Evolutionary conservation across 2,797 vertebrate species (phyloP).

Genomic region (Benthosema pterotum): DNA sequence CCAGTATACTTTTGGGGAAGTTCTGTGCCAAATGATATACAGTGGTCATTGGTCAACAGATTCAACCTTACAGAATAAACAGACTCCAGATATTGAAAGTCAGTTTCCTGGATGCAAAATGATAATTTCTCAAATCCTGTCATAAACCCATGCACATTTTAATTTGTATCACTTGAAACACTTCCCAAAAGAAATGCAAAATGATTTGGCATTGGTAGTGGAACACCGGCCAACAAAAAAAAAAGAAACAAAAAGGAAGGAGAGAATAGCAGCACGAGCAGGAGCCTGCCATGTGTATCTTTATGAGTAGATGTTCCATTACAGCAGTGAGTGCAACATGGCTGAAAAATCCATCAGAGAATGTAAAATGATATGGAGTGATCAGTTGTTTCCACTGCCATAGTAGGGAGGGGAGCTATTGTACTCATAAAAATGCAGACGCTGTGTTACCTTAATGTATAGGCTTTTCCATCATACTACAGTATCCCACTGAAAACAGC

Average conservation of each 20-base stretch:
- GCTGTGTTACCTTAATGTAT: conserved; percentile 14
- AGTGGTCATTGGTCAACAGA: too few relatives aligned
- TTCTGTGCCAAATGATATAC: too few relatives aligned
- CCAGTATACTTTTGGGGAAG: too few relatives aligned
- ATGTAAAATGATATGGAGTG: conserved; percentile 71
- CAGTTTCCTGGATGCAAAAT: too few relatives aligned
- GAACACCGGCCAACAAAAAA: conserved; percentile 45
- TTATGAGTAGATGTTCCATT: conserved; percentile 67
- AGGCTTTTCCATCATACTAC: too few relatives aligned
- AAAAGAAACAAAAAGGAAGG: conserved; percentile 10
- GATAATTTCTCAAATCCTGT: too few relatives aligned
- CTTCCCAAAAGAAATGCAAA: conserved; percentile 25
- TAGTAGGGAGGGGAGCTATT: conserved; percentile 54
- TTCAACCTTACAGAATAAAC: too few relatives aligned
- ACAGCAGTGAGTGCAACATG: conserved; percentile 60
- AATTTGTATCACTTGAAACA: conserved; percentile 12
- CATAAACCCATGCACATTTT: neutral
- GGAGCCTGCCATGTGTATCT: conserved; percentile 63
- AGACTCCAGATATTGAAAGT: too few relatives aligned
- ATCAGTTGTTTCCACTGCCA: conserved; percentile 75
- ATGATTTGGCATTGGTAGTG: conserved; percentile 24
- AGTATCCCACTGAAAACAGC: too few relatives aligned
- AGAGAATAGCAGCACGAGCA: conserved; percentile 30
- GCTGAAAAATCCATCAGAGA: conserved; percentile 70
- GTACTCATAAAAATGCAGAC: conserved; percentile 46